Evolutionary conservation across 2,797 vertebrate genomes (phyloP), one percentile per base, ranked within the genome.

Genomic region (Phoxinus dragarum): DNA sequence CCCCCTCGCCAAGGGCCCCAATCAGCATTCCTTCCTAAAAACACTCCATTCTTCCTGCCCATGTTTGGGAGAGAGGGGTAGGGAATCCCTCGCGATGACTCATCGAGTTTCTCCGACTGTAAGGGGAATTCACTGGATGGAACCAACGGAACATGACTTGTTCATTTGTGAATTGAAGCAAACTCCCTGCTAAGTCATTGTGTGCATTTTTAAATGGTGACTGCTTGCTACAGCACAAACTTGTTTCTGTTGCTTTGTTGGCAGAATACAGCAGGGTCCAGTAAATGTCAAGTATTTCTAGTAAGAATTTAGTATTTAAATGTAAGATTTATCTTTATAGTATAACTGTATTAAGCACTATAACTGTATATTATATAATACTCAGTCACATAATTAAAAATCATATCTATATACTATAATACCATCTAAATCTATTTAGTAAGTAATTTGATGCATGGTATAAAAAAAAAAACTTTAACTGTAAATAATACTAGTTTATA

Each of bases 51-150:
- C 87, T 91, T 90, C 86, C 80, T 88, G 84, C 73, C 89, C 89
- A 89, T 91, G 90, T 90, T 91, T 91, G 90, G 89, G 84, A 84
- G 84, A 88, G 84, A 89, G 80, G 86, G 88, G 87, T 90, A 90
- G 89, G 90, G 90, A 90, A 91, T 91, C 89, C 90, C 90, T 89
- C 23, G 73, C 76, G 31, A 82, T 91, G 89, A 90, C 89, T 89
- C 90, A 90, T 90, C 56, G 31, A 86, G 49, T 87, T 89, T 89
- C 67, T 88, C 73, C 5, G 27, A 76, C 84, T 83, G 72, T 82
- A 85, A 82, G 78, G 88, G 88, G 86, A 90, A 80, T 84, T 86
- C 79, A 67, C 84, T 88, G 77, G 56, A 84, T 77, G 52, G 68
- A 85, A 85, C 4, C 36, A 59, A 44, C 3, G 11, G 42, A 44